A percentile compares a stretch with the other conserved stretches of the same genome.
These are phyloP conservation scores for Scelioninae gen. 2 DNA, from an alignment of 2,888 invertebrate genomes.

Conservation along the genomic window DNA sequence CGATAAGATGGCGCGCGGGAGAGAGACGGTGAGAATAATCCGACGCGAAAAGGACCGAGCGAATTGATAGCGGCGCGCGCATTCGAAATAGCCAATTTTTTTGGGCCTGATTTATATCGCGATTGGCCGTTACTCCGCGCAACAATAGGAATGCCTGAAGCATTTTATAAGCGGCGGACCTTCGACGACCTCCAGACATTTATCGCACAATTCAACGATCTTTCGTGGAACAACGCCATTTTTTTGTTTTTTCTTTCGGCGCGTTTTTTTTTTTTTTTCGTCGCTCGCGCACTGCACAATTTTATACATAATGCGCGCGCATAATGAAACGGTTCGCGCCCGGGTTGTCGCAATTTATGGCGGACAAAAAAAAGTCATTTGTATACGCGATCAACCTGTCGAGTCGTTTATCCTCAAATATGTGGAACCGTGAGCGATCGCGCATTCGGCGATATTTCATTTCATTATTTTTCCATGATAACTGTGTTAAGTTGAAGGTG, in stretches of 20 bases:
- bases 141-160: conserved; percentile 28
- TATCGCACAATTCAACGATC: conserved; percentile 40
- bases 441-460: too few species aligned
- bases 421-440: too few species aligned
- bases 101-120: conserved; percentile 35
- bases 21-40: conserved; percentile 6
- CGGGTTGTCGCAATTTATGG: conserved; percentile 5
- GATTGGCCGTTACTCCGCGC: conserved; percentile 10
- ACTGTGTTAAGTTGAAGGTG: too few species aligned
- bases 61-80: conserved; percentile 15
- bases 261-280: neutral
- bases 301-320: neutral
- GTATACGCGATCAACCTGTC: neutral
- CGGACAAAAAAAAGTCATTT: conserved; percentile 4
- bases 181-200: conserved; percentile 49
- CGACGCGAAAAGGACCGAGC: conserved; percentile 1
- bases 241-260: neutral
- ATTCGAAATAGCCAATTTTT: conserved; percentile 20
- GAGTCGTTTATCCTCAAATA: neutral
- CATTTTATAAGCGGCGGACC: conserved; percentile 36
- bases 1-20: neutral
- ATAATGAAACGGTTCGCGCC: conserved; percentile 7
- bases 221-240: conserved; percentile 4
- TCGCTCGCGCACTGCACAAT: neutral
- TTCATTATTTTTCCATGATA: too few species aligned